Evolutionary conservation across 1,140 invertebrate genomes (phyloP), one percentile per base, ranked within the genome.

Genomic region (Tetramorium parvispinum): DNA sequence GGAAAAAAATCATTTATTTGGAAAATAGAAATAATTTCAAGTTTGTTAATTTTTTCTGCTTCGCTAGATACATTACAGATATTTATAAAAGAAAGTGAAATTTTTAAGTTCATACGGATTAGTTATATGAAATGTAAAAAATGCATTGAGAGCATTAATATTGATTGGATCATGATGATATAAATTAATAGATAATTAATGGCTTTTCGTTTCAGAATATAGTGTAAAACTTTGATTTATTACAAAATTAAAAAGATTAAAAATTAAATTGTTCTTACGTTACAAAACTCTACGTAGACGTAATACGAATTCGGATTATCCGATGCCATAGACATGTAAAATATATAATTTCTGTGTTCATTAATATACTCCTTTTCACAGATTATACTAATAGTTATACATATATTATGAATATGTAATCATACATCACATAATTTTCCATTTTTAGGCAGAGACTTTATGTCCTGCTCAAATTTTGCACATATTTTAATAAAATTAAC

Each of bases 291-390:
- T 55, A 73, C 10, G n/a, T 3, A 37, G 5, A 51, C 32, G 1
- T 53, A 53, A 21, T 73, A n/a, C 5, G 37, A 73, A 10, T 73
- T 27, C n/a, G 2, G 27, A 73, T 73, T 73, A 27, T 73, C 49
- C 49, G 70, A 73, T 73, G 70, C 70, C 51, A 73, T 73, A 73
- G 70, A 73, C 51, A 13, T 55, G 49, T 55, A 32, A 53, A 73
- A 73, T 66, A 66, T 66, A 73, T 53, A 73, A 73, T 53, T 16
- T 2, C 3, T 11, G 18, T 51, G n/a, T 55, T 55, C 3, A 66
- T 21, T 66, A 40, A 43, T 66, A 43, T 10, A 63, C 3, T 66
- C 7, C 13, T 66, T 43, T 21, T 2, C 4, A 40, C 7, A 43
- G 27, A 73, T 73, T 37, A 73, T 73, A 55, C 0, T 65, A 65